Evolutionary conservation across 2,797 vertebrate species (phyloP).

Genomic region (Phrynocephalus guinanensis): DNA sequence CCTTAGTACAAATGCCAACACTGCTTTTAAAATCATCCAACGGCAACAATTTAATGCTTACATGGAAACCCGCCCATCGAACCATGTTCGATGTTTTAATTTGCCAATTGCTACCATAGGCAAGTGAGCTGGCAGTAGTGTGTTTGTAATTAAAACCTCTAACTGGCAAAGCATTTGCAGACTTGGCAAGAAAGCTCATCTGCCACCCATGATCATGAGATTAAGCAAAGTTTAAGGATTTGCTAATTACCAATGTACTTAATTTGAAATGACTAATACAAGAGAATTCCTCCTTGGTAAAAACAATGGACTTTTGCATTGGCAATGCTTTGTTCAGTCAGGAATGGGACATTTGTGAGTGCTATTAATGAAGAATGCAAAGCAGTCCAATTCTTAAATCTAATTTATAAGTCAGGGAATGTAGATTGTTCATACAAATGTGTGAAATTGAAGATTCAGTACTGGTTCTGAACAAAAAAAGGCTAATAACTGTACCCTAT

Average conservation of each 20-base stretch:
- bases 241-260: constrained; percentile 68
- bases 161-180: constrained; percentile 74
- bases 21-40: constrained; percentile 66
- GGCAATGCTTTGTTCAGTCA: neutral
- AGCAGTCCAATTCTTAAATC: neutral
- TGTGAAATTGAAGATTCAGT: neutral
- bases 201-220: constrained; percentile 75
- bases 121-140: constrained; percentile 73
- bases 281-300: constrained; percentile 29
- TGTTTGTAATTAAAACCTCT: constrained; percentile 75
- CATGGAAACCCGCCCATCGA: constrained; percentile 70
- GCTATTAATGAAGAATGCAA: neutral
- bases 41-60: constrained; percentile 72
- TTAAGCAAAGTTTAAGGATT: constrained; percentile 74
- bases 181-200: constrained; percentile 74
- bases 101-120: constrained; percentile 73
- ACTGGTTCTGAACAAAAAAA: constrained; percentile 34
- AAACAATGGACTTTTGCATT: neutral
- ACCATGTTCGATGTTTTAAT: constrained; percentile 74
- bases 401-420: neutral
- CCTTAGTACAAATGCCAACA: constrained; percentile 68
- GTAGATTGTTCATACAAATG: neutral
- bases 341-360: neutral
- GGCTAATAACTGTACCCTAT: constrained; percentile 28
- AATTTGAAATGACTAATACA: constrained; percentile 62